phyloP scores from a whole-genome alignment of 2,113 vertebrate species.

The Pluvianellus socialis region DNA sequence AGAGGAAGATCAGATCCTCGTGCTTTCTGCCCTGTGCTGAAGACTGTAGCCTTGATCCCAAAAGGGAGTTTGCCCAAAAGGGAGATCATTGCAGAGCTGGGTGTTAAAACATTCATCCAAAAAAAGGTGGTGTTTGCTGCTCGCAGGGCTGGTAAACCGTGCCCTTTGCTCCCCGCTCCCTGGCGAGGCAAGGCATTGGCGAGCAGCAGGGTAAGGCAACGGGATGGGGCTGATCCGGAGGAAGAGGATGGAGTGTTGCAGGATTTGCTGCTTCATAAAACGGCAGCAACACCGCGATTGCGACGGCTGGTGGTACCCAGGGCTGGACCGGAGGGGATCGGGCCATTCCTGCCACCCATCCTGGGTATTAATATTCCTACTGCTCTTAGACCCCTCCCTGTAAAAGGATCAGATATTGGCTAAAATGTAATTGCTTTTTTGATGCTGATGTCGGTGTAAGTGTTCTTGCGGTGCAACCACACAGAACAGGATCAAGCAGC shows the following conservation, averaged over 20 bases:
- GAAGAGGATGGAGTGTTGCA: not conserved
- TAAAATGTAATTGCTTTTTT: not conserved
- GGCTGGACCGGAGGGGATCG: not conserved
- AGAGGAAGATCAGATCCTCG: not conserved
- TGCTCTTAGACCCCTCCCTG: not conserved
- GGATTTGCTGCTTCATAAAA: not conserved
- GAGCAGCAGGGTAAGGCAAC: too few relatives aligned
- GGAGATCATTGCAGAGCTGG: not conserved
- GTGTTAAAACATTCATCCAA: not conserved
- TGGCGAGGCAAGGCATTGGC: fast-evolving
- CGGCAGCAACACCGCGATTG: not conserved
- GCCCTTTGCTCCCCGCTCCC: not conserved
- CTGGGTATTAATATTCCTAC: not conserved
- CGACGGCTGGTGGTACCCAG: not conserved
- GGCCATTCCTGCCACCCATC: not conserved
- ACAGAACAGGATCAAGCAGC: not conserved
- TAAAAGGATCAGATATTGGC: not conserved
- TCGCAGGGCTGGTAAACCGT: not conserved
- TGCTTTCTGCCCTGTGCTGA: fast-evolving
- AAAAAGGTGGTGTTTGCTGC: not conserved
- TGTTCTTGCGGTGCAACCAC: not conserved
- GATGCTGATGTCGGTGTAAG: not conserved
- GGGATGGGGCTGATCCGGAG: not conserved
- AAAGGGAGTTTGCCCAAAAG: not conserved
- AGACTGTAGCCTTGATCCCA: not conserved